Evolutionary conservation across 37 sponge, comb jelly and placozoan species (phyloP).

Genomic region (Geodia barretti): DNA sequence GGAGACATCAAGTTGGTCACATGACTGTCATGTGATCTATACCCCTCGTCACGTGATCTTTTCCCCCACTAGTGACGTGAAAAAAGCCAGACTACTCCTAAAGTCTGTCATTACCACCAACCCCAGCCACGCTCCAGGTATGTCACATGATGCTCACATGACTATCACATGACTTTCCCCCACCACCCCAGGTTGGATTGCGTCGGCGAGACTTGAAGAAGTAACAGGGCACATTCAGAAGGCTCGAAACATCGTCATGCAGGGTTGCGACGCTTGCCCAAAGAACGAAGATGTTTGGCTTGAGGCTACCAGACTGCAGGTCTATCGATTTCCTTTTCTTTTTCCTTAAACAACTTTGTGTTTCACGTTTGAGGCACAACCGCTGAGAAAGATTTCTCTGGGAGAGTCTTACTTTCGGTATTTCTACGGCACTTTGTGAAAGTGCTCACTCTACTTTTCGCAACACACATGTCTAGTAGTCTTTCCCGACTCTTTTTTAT

Average conservation of each 20-base stretch:
- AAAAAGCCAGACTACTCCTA: conserved; percentile 92
- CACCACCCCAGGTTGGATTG: conserved; percentile 86
- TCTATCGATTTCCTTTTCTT: too few species aligned
- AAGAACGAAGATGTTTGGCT: conserved; percentile 98
- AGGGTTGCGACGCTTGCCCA: conserved; percentile 90
- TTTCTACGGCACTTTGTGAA: neutral
- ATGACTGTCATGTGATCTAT: conserved; percentile 4
- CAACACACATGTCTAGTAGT: too few species aligned
- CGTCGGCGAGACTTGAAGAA: conserved; percentile 97
- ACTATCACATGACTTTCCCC: neutral
- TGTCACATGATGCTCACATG: neutral
- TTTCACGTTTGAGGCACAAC: neutral
- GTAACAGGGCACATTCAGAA: conserved; percentile 94
- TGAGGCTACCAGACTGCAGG: conserved; percentile 90
- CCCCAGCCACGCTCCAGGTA: conserved; percentile 94
- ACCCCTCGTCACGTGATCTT: too few species aligned
- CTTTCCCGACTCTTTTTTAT: too few species aligned
- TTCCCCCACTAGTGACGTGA: conserved; percentile 75
- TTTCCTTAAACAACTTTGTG: conserved; percentile 1
- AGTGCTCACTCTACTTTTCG: too few species aligned
- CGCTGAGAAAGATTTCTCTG: neutral
- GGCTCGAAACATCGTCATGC: conserved; percentile 92
- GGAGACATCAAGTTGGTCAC: conserved; percentile 87
- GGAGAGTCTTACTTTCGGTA: neutral
- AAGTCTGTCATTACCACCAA: conserved; percentile 97